Base-by-base conservation (phyloP, 1,140 invertebrate species). In the Octopus sinensis region DNA sequence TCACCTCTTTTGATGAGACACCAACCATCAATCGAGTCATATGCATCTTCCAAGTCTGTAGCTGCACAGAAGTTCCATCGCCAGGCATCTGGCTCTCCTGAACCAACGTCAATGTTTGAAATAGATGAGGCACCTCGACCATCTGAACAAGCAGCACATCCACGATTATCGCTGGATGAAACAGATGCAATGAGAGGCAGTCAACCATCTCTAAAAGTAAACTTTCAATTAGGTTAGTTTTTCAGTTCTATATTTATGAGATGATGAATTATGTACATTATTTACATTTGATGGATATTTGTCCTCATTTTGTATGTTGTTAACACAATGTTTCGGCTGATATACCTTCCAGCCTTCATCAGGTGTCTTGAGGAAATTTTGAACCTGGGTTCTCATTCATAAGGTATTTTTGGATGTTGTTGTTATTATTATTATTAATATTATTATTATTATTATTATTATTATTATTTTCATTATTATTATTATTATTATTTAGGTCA, bases 61-160 rank as follows among this genome's bases (percentile, higher is more conserved):
- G 79, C 84, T 30, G 82, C 84, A 6, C 68, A 81, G 76, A 81
- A 53, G 13, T 83, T 84, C 76, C 79, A 79, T 53, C 81, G 78
- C 5, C 76, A 53, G 30, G 79, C 80, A 17, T 80, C 79, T 4
- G 84, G 54, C 6, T 82, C 79, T 52, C 84, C 84, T 6, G 77
- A 80, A 77, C 56, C 81, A 6, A 78, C 82, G 1, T 73, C 82
- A 4, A 84, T 84, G 84, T 83, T 83, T 75, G 82, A 82, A 52
- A 76, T 82, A 10, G 76, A 73, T 54, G 84, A 84, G n/a, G 80
- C 82, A 56, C 83, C 83, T 0, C 68, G 53, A 5, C 52, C 51
- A 12, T 85, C 83, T 53, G 53, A 84, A 23, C 84, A 81, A 54
- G 80, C 80, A 71, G 80, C 80, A 17, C 54, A 30, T 54, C 53